These are phyloP conservation scores for Muscicapa striata DNA, from an alignment of 2,797 vertebrate genomes.

Conservation along the genomic window DNA sequence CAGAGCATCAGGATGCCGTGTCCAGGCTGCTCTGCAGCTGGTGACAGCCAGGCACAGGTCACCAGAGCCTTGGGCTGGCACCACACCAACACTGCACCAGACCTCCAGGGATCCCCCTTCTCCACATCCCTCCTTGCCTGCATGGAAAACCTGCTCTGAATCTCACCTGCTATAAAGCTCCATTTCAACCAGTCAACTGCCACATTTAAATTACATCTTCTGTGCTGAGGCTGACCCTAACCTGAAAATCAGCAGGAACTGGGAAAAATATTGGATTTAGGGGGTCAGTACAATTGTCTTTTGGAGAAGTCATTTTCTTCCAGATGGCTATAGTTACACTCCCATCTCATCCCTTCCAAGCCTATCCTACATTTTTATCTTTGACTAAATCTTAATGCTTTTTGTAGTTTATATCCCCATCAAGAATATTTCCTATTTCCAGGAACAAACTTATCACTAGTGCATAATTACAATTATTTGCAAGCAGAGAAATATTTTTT, in stretches of 20 bases:
- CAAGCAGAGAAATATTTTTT: conserved; percentile 27
- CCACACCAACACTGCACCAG: rapidly evolving
- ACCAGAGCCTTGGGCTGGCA: not conserved
- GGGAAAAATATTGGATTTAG: not conserved
- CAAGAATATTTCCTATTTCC: not conserved
- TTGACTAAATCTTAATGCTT: not conserved
- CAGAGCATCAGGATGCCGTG: rapidly evolving
- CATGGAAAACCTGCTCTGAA: not conserved
- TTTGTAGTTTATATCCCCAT: not conserved
- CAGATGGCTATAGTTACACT: not conserved
- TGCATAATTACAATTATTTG: conserved; percentile 8
- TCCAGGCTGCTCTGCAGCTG: not conserved
- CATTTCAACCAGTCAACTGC: rapidly evolving
- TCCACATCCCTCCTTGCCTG: not conserved
- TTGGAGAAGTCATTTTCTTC: not conserved
- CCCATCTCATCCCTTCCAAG: not conserved
- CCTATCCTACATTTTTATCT: not conserved
- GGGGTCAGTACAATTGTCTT: not conserved
- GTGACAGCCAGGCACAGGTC: not conserved
- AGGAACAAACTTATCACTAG: not conserved
- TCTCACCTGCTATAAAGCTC: not conserved
- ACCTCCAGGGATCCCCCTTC: not conserved
- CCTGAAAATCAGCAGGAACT: not conserved
- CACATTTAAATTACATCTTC: not conserved
- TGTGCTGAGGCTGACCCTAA: not conserved